These are phyloP conservation scores for Eupithecia pulchellata DNA, from an alignment of 2,888 invertebrate genomes.

Conservation along the genomic window DNA sequence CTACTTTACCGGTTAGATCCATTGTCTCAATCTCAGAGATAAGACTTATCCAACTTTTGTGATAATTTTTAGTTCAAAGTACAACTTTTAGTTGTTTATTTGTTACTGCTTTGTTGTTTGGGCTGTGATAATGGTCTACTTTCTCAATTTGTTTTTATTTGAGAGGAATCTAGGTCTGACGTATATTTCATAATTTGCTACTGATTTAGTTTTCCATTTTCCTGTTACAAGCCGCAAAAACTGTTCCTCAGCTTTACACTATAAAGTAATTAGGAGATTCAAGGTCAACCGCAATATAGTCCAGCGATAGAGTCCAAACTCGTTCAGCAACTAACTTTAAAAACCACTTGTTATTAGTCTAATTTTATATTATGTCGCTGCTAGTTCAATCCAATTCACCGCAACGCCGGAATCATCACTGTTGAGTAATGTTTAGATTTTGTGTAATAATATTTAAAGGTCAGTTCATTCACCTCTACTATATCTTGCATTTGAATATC, in stretches of 20 bases:
- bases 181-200: neutral
- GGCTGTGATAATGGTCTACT: neutral
- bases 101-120: neutral
- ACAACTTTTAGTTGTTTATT: neutral
- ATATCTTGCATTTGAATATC: neutral
- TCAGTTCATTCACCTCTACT: neutral
- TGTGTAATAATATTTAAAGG: neutral
- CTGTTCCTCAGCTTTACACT: neutral
- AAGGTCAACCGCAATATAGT: conserved; percentile 2
- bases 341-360: neutral
- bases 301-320: neutral
- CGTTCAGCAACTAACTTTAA: conserved; percentile 3
- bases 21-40: conserved; percentile 38
- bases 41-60: neutral
- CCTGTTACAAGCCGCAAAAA: neutral
- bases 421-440: neutral
- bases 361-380: neutral
- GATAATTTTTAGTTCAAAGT: neutral
- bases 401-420: neutral
- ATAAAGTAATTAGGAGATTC: neutral
- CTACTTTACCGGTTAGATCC: conserved; percentile 65
- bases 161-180: neutral
- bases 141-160: neutral
- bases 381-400: conserved; percentile 1
- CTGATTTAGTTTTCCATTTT: neutral